Evolutionary conservation across 2,797 vertebrate species (phyloP).

Genomic region (Chromis chromis): DNA sequence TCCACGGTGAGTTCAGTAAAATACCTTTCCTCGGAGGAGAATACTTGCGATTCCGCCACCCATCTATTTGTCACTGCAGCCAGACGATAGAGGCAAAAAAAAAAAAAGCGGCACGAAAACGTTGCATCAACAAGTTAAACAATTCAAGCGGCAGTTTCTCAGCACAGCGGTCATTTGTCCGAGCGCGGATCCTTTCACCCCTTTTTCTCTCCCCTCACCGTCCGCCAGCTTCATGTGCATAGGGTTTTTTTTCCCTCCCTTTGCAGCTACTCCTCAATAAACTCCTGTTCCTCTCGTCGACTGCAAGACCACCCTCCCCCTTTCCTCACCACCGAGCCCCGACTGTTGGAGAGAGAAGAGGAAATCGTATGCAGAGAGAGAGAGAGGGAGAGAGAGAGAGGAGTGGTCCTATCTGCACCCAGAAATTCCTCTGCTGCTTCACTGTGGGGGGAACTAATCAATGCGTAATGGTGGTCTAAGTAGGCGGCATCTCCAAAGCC

Average conservation of each 20-base stretch:
- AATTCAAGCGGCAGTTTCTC: slow-evolving; percentile 72
- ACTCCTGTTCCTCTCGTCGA: slow-evolving; percentile 82
- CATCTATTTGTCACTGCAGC: slow-evolving; percentile 74
- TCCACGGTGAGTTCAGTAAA: slow-evolving; percentile 63
- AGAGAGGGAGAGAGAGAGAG: slow-evolving; percentile 47
- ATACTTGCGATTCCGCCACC: slow-evolving; percentile 69
- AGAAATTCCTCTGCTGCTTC: slow-evolving; percentile 76
- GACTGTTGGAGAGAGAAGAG: slow-evolving; percentile 71
- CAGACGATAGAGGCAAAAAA: slow-evolving; percentile 42
- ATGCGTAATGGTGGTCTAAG: slow-evolving; percentile 70
- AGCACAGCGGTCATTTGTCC: slow-evolving; percentile 53
- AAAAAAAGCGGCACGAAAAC: slow-evolving; percentile 50
- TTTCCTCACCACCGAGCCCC: slow-evolving; percentile 65
- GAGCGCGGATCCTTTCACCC: slow-evolving; percentile 32
- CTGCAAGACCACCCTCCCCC: slow-evolving; percentile 83
- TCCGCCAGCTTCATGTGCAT: slow-evolving; percentile 64
- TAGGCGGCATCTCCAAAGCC: slow-evolving; percentile 63
- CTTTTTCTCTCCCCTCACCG: slow-evolving; percentile 33
- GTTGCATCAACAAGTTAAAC: slow-evolving; percentile 86
- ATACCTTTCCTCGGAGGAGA: slow-evolving; percentile 63
- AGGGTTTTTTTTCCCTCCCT: slow-evolving; percentile 58
- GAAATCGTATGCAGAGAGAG: slow-evolving; percentile 71
- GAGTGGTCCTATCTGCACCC: slow-evolving; percentile 82
- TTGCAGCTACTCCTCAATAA: slow-evolving; percentile 82
- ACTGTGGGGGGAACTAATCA: slow-evolving; percentile 62